Conservation (phyloP, 2,797 vertebrate species). For the Distichodus sexfasciatus region DNA sequence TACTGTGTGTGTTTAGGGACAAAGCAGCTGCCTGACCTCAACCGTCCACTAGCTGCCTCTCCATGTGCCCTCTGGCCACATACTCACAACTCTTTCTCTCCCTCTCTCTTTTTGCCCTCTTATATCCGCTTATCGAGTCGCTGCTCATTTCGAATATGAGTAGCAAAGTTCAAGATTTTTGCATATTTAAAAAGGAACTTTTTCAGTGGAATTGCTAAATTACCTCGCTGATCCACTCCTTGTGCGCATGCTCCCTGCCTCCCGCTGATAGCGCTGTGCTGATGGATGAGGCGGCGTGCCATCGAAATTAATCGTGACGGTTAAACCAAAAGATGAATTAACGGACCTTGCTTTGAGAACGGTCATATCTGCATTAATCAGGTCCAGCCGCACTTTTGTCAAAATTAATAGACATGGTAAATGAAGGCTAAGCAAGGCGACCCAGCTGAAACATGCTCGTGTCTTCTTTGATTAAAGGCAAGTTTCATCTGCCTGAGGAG, state of each 20-base stretch:
- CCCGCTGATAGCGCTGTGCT: conserved; percentile 30
- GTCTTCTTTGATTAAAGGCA: conserved; percentile 43
- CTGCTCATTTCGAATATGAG: background rate
- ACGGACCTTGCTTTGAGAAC: conserved; percentile 52
- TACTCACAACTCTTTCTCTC: background rate
- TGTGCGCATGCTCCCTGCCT: background rate
- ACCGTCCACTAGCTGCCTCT: background rate
- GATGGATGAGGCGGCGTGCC: conserved; percentile 61
- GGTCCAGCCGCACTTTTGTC: conserved; percentile 28
- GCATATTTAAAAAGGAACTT: background rate
- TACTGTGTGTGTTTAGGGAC: background rate
- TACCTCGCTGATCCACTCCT: background rate
- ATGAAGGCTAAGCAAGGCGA: conserved; percentile 37
- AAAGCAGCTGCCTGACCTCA: background rate
- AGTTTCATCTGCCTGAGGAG: conserved; percentile 39
- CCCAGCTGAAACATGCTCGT: conserved; percentile 24
- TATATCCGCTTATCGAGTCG: background rate
- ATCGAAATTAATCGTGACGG: conserved; percentile 44
- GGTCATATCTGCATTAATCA: conserved; percentile 42
- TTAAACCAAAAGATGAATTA: conserved; percentile 56
- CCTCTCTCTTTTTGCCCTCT: background rate
- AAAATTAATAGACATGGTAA: conserved; percentile 53
- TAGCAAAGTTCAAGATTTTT: background rate
- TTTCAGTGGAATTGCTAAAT: background rate
- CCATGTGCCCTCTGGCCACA: background rate